Conservation (phyloP, 2,797 vertebrate species). For the Pseudochirops cupreus region DNA sequence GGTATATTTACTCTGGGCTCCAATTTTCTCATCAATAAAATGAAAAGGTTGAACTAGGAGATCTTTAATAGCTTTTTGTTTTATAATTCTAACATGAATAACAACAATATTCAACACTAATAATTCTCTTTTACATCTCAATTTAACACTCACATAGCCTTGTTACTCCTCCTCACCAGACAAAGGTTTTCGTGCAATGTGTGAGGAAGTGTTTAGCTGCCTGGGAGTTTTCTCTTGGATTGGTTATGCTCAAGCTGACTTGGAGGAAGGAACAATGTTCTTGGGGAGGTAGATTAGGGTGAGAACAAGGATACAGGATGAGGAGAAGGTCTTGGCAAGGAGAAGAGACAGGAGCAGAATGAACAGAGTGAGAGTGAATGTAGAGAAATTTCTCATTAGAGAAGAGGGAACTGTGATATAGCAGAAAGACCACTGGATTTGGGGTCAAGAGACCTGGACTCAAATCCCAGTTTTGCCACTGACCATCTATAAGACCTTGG, state of each 20-base stretch:
- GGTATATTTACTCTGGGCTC: background rate
- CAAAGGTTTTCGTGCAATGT: background rate
- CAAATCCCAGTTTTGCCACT: slow-evolving; percentile 18
- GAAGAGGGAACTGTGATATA: background rate
- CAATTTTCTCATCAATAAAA: background rate
- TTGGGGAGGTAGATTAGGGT: background rate
- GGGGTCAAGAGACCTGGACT: background rate
- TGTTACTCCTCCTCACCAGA: background rate
- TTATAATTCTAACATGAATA: background rate
- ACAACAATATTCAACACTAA: background rate
- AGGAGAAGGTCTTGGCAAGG: background rate
- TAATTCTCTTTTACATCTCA: background rate
- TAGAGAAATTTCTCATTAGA: background rate
- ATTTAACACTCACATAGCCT: background rate
- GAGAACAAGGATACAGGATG: background rate
- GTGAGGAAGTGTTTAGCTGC: background rate
- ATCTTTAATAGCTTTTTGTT: background rate
- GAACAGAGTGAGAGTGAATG: slow-evolving; percentile 3
- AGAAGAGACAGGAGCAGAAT: background rate
- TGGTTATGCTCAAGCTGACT: background rate
- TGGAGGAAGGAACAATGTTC: background rate
- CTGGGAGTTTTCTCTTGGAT: background rate
- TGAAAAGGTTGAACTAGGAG: background rate
- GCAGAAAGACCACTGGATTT: background rate
- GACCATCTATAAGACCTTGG: slow-evolving; percentile 36